These are phyloP conservation scores for Coregonus suidteri DNA, from an alignment of 2,797 vertebrate genomes.

Conservation along the genomic window DNA sequence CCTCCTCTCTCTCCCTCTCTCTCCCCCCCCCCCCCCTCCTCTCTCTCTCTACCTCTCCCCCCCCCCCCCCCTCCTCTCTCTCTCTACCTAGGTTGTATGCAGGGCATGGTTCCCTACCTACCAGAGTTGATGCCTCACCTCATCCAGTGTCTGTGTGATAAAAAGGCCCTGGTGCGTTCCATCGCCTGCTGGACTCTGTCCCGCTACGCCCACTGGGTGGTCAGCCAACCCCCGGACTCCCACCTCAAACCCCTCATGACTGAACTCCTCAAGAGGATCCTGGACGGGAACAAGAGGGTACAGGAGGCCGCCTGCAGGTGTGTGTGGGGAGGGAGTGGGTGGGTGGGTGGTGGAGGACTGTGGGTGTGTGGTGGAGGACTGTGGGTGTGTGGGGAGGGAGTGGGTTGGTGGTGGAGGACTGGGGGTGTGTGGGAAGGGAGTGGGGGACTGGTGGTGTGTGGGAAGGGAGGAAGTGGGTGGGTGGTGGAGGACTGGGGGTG, in stretches of 20 bases:
- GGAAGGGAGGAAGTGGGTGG: too few species aligned
- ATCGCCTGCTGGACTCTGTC: conserved; percentile 96
- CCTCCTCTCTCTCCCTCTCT: background rate
- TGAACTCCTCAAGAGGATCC: conserved; percentile 90
- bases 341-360: background rate
- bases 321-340: background rate
- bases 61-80: background rate
- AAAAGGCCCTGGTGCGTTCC: conserved; percentile 93
- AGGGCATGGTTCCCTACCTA: conserved; percentile 93
- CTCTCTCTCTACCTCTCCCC: too few species aligned
- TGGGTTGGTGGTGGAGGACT: background rate
- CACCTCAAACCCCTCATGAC: conserved; percentile 95
- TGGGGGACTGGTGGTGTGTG: background rate
- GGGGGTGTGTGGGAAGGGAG: conserved; percentile 60
- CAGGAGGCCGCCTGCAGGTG: conserved; percentile 95
- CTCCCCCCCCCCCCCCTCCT: background rate
- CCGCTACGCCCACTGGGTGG: conserved; percentile 96
- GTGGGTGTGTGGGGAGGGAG: background rate
- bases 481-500: background rate
- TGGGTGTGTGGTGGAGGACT: background rate
- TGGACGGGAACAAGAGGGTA: conserved; percentile 93
- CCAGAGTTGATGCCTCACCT: conserved; percentile 93
- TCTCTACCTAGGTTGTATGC: conserved; percentile 93
- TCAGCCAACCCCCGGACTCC: conserved; percentile 86
- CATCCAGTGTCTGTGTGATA: conserved; percentile 90